Evolutionary conservation across 2,888 invertebrate species (phyloP).

Genomic region (Lymantria monacha): DNA sequence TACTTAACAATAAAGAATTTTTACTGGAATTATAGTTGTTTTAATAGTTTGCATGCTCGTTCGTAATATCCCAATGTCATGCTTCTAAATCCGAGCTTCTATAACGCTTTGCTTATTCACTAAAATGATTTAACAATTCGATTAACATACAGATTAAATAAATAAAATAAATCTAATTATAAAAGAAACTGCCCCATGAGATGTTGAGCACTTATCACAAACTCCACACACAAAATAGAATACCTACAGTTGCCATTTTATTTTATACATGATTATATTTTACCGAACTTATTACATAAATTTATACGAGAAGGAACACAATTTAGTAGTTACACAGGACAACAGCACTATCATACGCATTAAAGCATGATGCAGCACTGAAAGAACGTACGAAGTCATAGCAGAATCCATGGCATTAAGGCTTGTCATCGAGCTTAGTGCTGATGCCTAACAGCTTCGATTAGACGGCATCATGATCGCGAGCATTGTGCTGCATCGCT

Average conservation of each 20-base stretch:
- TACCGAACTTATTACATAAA: slow-evolving; percentile 8
- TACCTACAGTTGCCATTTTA: slow-evolving; percentile 1
- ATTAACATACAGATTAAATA: slow-evolving; percentile 44
- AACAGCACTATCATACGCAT: slow-evolving; percentile 54
- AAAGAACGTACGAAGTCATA: slow-evolving; percentile 43
- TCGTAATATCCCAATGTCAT: slow-evolving; percentile 56
- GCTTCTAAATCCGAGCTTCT: slow-evolving; percentile 65
- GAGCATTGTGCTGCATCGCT: slow-evolving; percentile 55
- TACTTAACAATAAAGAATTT: slow-evolving; percentile 77
- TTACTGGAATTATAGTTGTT: slow-evolving; percentile 70
- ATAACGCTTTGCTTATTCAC: slow-evolving; percentile 71
- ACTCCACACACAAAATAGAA: slow-evolving; percentile 15
- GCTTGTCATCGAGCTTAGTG: slow-evolving; percentile 61
- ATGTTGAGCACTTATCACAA: slow-evolving; percentile 3
- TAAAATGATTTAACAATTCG: slow-evolving; percentile 46
- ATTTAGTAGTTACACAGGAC: slow-evolving; percentile 24
- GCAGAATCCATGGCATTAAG: slow-evolving; percentile 48
- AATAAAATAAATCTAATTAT: slow-evolving; percentile 24
- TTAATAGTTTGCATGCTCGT: slow-evolving; percentile 69
- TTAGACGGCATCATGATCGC: slow-evolving; percentile 49
- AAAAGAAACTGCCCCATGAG: slow-evolving; percentile 15
- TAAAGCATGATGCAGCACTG: slow-evolving; percentile 65
- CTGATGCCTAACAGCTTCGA: slow-evolving; percentile 61
- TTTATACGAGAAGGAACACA: slow-evolving; percentile 8
- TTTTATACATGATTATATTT: slow-evolving; percentile 12